Conservation (phyloP, 2,888 invertebrate species). For the Andrena camellia region DNA sequence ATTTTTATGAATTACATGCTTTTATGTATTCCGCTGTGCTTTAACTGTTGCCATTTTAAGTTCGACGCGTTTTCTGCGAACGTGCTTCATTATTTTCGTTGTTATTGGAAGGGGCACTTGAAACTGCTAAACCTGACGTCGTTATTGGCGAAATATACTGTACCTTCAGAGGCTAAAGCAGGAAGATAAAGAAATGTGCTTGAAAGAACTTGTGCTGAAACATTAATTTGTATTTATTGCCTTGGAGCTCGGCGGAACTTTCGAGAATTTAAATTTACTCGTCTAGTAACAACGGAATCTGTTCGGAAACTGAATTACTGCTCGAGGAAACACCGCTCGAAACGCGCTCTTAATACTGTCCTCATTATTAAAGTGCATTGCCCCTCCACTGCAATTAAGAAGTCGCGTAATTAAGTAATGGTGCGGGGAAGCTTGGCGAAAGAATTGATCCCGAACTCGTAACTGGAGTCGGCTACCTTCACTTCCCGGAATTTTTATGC, state of each 20-base stretch:
- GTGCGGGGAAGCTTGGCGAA: not conserved
- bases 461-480: not conserved
- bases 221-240: slow-evolving; percentile 20
- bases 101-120: not conserved
- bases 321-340: slow-evolving; percentile 16
- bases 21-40: not conserved
- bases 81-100: not conserved
- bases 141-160: not conserved
- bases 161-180: not conserved
- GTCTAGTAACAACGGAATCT: slow-evolving; percentile 19
- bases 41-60: not conserved
- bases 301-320: slow-evolving; percentile 11
- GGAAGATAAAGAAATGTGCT: not conserved
- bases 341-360: slow-evolving; percentile 12
- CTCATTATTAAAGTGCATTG: slow-evolving; percentile 8
- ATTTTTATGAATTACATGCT: not conserved
- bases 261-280: slow-evolving; percentile 19
- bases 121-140: not conserved
- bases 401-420: not conserved
- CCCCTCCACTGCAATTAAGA: slow-evolving; percentile 10
- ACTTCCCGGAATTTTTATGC: not conserved
- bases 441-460: not conserved
- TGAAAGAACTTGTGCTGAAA: not conserved
- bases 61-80: not conserved
- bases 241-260: slow-evolving; percentile 10